These are phyloP conservation scores for Timema podura DNA, from an alignment of 2,888 invertebrate species.

Conservation along the genomic window DNA sequence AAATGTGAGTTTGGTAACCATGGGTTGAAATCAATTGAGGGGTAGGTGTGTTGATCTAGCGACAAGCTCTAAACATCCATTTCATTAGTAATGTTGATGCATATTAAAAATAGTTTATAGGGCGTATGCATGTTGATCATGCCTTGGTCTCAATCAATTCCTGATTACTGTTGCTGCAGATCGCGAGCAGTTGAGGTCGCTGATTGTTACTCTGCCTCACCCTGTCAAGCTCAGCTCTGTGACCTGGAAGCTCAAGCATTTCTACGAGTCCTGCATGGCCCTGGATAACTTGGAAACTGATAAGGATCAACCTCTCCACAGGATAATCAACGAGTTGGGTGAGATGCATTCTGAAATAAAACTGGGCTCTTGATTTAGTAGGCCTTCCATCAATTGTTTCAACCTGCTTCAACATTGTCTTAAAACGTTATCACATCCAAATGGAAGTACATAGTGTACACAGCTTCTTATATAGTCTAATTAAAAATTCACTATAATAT, in stretches of 20 bases:
- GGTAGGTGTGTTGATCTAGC: too few species aligned
- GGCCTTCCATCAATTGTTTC: too few species aligned
- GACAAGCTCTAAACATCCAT: too few species aligned
- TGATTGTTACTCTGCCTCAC: slow-evolving; percentile 49
- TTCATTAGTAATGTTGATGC: too few species aligned
- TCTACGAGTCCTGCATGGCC: slow-evolving; percentile 51
- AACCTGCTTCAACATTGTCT: too few species aligned
- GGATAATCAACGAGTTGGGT: slow-evolving; percentile 50
- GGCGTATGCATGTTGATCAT: neutral
- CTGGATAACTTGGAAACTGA: slow-evolving; percentile 50
- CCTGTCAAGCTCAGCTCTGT: slow-evolving; percentile 44
- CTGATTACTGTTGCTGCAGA: slow-evolving; percentile 39
- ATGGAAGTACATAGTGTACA: slow-evolving; percentile 13
- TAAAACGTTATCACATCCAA: too few species aligned
- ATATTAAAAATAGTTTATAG: neutral
- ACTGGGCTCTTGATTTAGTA: too few species aligned
- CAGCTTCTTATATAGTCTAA: too few species aligned
- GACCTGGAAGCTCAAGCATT: slow-evolving; percentile 54
- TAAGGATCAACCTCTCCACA: slow-evolving; percentile 44
- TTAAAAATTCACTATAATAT: too few species aligned
- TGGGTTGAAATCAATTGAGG: too few species aligned
- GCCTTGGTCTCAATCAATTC: neutral
- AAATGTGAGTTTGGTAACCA: neutral
- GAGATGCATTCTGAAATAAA: slow-evolving; percentile 34
- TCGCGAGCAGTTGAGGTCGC: slow-evolving; percentile 45